phyloP scores from a whole-genome alignment of 2,888 invertebrate genomes.

The Marasmarcha lunaedactyla region DNA sequence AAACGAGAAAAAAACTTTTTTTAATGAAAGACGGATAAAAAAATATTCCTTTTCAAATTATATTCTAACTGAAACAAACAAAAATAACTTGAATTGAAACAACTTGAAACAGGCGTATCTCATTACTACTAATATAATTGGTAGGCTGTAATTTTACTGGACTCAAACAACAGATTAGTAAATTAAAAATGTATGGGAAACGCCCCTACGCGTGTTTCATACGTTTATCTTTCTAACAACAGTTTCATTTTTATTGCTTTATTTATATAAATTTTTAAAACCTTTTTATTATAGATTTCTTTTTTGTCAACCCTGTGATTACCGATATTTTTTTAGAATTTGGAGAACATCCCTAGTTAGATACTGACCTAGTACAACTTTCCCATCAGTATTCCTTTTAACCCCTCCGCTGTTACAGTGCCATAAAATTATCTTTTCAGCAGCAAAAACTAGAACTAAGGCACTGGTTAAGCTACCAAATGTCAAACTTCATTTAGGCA shows the following conservation, averaged over 20 bases:
- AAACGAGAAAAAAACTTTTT: too few relatives aligned
- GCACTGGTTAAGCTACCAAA: too few relatives aligned
- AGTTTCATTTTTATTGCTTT: constrained; percentile 21
- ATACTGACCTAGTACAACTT: constrained; percentile 57
- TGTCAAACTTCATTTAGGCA: too few relatives aligned
- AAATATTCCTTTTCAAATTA: constrained; percentile 10
- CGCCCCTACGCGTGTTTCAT: constrained; percentile 52
- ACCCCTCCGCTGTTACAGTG: constrained; percentile 25
- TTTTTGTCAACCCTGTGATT: neutral
- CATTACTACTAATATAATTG: constrained; percentile 67
- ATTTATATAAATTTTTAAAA: constrained; percentile 20
- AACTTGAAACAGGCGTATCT: constrained; percentile 15
- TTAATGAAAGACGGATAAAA: neutral
- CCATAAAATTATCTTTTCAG: too few relatives aligned
- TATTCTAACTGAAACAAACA: neutral
- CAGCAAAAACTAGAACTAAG: too few relatives aligned
- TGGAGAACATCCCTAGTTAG: neutral
- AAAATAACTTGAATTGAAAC: neutral
- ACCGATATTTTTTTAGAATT: neutral
- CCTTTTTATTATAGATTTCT: constrained; percentile 28
- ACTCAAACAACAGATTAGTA: constrained; percentile 65
- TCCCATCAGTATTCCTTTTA: constrained; percentile 45
- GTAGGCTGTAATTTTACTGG: constrained; percentile 55
- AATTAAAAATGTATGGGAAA: constrained; percentile 59
- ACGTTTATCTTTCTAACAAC: constrained; percentile 49